phyloP scores from a whole-genome alignment of 2,113 vertebrate genomes.

The Xiphias gladius region DNA sequence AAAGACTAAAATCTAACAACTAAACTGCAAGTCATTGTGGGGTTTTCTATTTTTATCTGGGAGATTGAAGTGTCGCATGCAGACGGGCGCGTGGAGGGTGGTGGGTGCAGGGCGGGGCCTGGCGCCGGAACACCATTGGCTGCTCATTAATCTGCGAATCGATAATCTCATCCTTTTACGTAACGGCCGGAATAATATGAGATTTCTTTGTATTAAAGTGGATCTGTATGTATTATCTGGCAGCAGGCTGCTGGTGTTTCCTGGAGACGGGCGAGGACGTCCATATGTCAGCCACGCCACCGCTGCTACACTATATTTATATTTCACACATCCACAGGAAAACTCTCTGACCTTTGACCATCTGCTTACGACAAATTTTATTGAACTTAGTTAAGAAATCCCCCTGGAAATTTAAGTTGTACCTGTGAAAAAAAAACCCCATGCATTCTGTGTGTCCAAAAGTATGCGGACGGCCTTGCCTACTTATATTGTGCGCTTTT shows the following conservation, averaged over 20 bases:
- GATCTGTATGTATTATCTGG: slow-evolving; percentile 57
- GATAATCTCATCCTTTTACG: slow-evolving; percentile 79
- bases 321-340: not conserved
- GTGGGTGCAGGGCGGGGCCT: not conserved
- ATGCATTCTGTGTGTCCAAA: no score
- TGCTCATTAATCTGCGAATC: slow-evolving; percentile 72
- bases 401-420: no score
- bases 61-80: not conserved
- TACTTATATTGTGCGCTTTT: no score
- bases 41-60: slow-evolving; percentile 47
- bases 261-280: not conserved
- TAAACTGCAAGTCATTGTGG: slow-evolving; percentile 55
- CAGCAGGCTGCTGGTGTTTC: slow-evolving; percentile 33
- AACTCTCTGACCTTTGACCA: not conserved
- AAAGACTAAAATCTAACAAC: slow-evolving; percentile 83
- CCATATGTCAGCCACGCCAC: slow-evolving; percentile 6
- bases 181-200: slow-evolving; percentile 68
- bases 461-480: no score
- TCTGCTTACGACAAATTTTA: not conserved
- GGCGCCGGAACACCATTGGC: slow-evolving; percentile 49
- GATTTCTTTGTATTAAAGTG: slow-evolving; percentile 70
- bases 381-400: no score
- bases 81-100: not conserved
- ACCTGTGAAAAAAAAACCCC: no score
- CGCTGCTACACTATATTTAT: not conserved